Conservation (phyloP, 2,888 invertebrate genomes). For the Ligdia adustata region DNA sequence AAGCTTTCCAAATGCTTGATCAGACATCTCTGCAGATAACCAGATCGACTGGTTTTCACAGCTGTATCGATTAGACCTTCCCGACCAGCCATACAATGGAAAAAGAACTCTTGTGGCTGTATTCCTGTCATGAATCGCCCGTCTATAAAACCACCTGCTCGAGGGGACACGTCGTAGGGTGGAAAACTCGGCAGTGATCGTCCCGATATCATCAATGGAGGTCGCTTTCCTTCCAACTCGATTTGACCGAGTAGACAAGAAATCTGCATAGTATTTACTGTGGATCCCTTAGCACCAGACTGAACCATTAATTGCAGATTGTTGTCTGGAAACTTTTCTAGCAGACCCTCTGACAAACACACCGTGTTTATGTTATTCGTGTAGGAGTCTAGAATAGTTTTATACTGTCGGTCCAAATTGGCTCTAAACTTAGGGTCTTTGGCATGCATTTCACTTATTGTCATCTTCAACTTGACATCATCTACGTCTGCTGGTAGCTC, state of each 20-base stretch:
- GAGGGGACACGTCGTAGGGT: slow-evolving; percentile 93
- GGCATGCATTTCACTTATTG: slow-evolving; percentile 88
- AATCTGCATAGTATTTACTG: slow-evolving; percentile 99
- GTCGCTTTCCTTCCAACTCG: slow-evolving; percentile 98
- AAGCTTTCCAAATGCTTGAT: slow-evolving; percentile 99
- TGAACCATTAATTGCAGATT: slow-evolving; percentile 99
- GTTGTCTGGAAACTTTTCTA: slow-evolving; percentile 95
- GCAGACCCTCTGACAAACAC: slow-evolving; percentile 93
- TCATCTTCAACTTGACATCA: slow-evolving; percentile 84
- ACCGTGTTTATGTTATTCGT: slow-evolving; percentile 96
- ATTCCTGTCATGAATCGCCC: slow-evolving; percentile 99
- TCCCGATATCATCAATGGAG: slow-evolving; percentile 97
- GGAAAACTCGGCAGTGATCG: slow-evolving; percentile 96
- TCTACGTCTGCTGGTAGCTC: slow-evolving; percentile 85
- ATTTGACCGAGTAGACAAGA: slow-evolving; percentile 99
- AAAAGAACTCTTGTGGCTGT: slow-evolving; percentile 98
- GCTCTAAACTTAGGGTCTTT: slow-evolving; percentile 91
- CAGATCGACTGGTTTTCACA: slow-evolving; percentile 99
- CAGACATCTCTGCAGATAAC: slow-evolving; percentile 98
- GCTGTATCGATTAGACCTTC: slow-evolving; percentile 99
- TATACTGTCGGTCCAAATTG: slow-evolving; percentile 92
- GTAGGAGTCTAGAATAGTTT: slow-evolving; percentile 90
- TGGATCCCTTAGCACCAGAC: slow-evolving; percentile 99
- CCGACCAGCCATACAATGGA: slow-evolving; percentile 99
- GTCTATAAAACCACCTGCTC: slow-evolving; percentile 98